Conservation (phyloP, 2,113 vertebrate species). For the Lonchura striata region DNA sequence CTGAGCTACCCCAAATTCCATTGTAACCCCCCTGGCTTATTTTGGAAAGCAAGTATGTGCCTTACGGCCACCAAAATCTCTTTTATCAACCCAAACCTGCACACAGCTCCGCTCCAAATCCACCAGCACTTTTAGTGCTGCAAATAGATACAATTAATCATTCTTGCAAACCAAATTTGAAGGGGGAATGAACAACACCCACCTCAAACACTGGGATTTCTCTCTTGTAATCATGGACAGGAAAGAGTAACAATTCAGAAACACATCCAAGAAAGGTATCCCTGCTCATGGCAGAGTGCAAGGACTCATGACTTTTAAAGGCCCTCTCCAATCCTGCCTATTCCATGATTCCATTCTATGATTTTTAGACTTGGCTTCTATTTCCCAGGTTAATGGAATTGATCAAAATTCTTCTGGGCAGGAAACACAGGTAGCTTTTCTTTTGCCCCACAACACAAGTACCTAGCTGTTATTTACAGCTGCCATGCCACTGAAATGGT, state of each 20-base stretch:
- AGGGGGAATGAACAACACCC: neutral
- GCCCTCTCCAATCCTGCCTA: neutral
- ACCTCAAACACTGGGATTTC: neutral
- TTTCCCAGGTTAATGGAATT: neutral
- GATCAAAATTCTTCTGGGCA: neutral
- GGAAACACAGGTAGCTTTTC: neutral
- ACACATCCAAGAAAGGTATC: neutral
- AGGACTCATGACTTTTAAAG: neutral
- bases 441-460: neutral
- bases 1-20: too few species aligned
- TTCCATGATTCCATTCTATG: too few species aligned
- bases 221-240: accelerated
- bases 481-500: neutral
- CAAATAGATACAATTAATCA: neutral
- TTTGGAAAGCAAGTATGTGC: neutral
- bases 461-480: neutral
- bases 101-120: neutral
- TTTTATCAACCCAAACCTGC: neutral
- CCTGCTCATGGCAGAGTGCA: accelerated
- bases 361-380: neutral
- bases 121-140: neutral
- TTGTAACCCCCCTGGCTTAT: neutral
- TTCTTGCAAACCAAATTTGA: neutral
- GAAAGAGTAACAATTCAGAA: neutral
- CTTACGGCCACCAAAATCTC: neutral